These are phyloP conservation scores for Sclerurus mexicanus DNA, from an alignment of 2,113 vertebrate genomes.

Conservation along the genomic window DNA sequence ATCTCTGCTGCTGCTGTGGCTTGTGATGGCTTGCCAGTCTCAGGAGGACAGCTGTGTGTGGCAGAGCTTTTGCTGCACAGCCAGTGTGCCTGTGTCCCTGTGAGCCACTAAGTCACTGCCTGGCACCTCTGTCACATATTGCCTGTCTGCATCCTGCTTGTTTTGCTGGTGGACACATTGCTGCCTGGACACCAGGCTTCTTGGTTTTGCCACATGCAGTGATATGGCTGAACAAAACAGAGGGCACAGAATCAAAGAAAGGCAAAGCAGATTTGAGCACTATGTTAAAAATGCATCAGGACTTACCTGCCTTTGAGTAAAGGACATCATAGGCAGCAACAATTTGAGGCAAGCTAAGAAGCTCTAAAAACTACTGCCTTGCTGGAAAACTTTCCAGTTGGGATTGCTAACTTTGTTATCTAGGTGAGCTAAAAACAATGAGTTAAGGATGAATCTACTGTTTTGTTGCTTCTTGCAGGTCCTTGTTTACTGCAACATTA, in stretches of 20 bases:
- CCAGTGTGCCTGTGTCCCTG: not conserved
- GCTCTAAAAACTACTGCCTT: not conserved
- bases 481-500: constrained; percentile 84
- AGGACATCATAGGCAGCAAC: accelerated
- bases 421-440: not conserved
- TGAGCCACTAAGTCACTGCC: not conserved
- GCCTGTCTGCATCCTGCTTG: not conserved
- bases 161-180: too few relatives aligned
- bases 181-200: too few relatives aligned
- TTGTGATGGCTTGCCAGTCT: not conserved
- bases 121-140: too few relatives aligned
- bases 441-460: not conserved
- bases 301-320: not conserved
- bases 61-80: not conserved
- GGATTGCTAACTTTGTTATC: not conserved
- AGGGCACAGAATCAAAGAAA: not conserved
- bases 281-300: not conserved
- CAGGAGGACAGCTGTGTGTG: accelerated
- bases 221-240: accelerated
- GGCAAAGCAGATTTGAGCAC: not conserved
- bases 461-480: constrained; percentile 67
- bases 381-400: not conserved
- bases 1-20: not conserved
- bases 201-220: accelerated
- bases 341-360: not conserved